A percentile compares a stretch with the other conserved stretches of the same genome.
Evolutionary conservation across 2,113 vertebrate species (phyloP).

Genomic region (Capreolus pygargus): DNA sequence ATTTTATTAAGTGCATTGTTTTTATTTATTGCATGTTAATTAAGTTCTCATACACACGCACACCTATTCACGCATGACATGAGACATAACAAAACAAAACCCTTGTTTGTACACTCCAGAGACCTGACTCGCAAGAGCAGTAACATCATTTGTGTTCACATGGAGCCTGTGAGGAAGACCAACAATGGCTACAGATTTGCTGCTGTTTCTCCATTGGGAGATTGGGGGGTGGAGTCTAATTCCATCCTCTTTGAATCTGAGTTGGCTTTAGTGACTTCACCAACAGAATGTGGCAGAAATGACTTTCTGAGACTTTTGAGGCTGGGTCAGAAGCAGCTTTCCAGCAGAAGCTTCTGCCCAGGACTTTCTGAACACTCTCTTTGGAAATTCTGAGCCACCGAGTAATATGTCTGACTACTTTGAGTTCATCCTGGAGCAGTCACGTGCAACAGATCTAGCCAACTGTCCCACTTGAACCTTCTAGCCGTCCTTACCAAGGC

Average conservation of each 20-base stretch:
- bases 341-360: neutral
- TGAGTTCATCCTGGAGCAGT: neutral
- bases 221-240: neutral
- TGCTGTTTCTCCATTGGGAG: neutral
- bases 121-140: neutral
- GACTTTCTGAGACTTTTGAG: neutral
- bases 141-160: neutral
- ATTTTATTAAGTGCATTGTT: conserved; percentile 49
- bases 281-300: neutral
- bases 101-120: neutral
- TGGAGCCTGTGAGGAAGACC: neutral
- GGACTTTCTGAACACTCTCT: neutral
- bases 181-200: neutral
- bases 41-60: neutral
- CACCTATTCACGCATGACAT: neutral
- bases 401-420: neutral
- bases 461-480: neutral
- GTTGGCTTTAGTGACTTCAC: neutral
- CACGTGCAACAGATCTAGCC: neutral
- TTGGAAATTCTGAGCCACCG: neutral
- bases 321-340: neutral
- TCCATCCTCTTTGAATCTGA: neutral
- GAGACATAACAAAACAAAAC: neutral
- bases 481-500: neutral
- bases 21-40: conserved; percentile 26